Evolutionary conservation across 2,113 vertebrate species (phyloP).

Genomic region (Calypte anna): DNA sequence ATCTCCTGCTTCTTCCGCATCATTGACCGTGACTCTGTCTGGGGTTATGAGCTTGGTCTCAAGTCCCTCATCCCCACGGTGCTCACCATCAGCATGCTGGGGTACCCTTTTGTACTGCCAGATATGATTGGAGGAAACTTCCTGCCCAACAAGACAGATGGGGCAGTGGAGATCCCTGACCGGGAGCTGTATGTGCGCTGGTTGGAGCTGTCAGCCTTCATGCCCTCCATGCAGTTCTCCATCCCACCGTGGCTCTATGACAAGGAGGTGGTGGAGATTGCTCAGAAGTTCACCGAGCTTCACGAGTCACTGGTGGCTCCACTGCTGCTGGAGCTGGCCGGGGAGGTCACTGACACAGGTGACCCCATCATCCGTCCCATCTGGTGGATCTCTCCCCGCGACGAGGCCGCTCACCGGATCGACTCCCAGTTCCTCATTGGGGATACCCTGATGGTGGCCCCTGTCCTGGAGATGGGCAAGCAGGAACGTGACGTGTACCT

Average conservation of each 20-base stretch:
- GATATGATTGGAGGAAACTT: constrained; percentile 89
- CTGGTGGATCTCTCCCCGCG: constrained; percentile 94
- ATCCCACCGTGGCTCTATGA: constrained; percentile 94
- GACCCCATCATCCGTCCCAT: constrained; percentile 96
- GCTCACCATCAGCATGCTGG: constrained; percentile 92
- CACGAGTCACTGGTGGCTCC: constrained; percentile 91
- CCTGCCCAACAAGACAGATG: constrained; percentile 74
- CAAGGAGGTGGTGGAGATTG: constrained; percentile 91
- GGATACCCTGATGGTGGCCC: constrained; percentile 95
- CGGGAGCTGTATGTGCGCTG: constrained; percentile 96
- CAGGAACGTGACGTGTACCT: constrained; percentile 95
- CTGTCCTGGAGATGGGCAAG: constrained; percentile 92
- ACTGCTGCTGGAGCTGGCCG: constrained; percentile 89
- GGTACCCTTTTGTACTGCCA: constrained; percentile 73
- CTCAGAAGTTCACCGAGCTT: constrained; percentile 88
- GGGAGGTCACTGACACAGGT: constrained; percentile 88
- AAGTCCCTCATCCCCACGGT: constrained; percentile 92
- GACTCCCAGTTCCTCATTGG: constrained; percentile 98
- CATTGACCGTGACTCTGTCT: constrained; percentile 90
- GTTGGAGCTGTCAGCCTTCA: constrained; percentile 95
- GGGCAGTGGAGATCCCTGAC: constrained; percentile 79
- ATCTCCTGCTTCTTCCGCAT: constrained; percentile 92
- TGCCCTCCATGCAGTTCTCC: constrained; percentile 98
- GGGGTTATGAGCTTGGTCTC: constrained; percentile 92
- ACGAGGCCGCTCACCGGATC: constrained; percentile 87